Evolutionary conservation across 2,888 invertebrate species (phyloP).

Genomic region (Stegana nigrithorax): DNA sequence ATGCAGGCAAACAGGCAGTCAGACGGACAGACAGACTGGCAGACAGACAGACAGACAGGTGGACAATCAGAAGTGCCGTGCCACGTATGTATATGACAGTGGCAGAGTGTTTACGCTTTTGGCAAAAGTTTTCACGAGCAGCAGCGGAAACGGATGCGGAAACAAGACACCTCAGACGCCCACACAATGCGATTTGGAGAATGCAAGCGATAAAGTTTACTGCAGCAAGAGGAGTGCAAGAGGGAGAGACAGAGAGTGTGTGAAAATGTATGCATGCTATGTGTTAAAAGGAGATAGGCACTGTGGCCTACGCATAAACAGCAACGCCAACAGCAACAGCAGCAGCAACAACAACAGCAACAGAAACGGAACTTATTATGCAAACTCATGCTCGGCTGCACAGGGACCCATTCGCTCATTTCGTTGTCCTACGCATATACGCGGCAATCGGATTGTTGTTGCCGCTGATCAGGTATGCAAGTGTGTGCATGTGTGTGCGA

Average conservation of each 20-base stretch:
- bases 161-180: background rate
- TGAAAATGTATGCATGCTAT: background rate
- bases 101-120: too few species aligned
- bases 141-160: background rate
- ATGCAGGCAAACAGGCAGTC: background rate
- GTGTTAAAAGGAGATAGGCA: background rate
- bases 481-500: constrained; percentile 19
- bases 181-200: too few species aligned
- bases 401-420: background rate
- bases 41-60: background rate
- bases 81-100: too few species aligned
- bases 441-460: constrained; percentile 26
- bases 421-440: background rate
- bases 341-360: constrained; percentile 32
- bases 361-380: constrained; percentile 55
- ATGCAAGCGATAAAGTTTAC: too few species aligned
- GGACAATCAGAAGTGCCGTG: too few species aligned
- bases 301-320: background rate
- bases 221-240: too few species aligned
- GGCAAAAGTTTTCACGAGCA: too few species aligned
- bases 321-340: constrained; percentile 18
- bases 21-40: background rate
- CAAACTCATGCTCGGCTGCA: constrained; percentile 46
- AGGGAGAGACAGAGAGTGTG: too few species aligned
- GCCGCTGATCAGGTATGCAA: background rate